Percentiles rank a stretch among this genome's conserved stretches.
Evolutionary conservation across 2,797 vertebrate species (phyloP).

Genomic region (Ispidina lecontei): DNA sequence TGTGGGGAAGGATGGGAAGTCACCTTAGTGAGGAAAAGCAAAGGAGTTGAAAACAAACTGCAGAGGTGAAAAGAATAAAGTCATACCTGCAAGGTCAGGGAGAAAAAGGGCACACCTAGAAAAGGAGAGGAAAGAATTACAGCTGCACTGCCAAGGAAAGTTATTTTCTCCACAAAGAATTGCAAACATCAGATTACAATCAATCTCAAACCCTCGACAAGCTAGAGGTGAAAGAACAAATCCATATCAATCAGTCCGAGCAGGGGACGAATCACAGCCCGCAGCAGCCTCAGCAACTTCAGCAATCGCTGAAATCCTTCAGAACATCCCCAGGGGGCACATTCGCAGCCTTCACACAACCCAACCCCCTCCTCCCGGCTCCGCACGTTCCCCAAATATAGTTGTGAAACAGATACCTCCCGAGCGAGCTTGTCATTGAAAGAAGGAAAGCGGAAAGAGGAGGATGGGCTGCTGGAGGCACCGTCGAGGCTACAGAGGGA

Average conservation of each 20-base stretch:
- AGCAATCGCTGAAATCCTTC: not conserved
- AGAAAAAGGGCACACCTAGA: not conserved
- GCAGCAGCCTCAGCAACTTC: not conserved
- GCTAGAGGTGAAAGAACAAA: not conserved
- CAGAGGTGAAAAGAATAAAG: not conserved
- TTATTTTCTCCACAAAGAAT: not conserved
- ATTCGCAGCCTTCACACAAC: fast-evolving
- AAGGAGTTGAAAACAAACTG: not conserved
- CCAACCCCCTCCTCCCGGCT: not conserved
- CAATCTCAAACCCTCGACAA: not conserved
- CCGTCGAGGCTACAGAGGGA: fast-evolving
- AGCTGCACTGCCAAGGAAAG: not conserved
- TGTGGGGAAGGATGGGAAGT: not conserved
- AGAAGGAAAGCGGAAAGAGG: not conserved
- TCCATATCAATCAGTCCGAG: not conserved
- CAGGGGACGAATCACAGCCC: not conserved
- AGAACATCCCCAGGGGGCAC: not conserved
- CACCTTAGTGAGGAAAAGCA: not conserved
- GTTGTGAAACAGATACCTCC: not conserved
- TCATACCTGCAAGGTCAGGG: conserved; percentile 10
- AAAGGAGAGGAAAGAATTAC: not conserved
- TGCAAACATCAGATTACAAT: not conserved
- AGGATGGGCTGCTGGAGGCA: not conserved
- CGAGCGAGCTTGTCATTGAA: fast-evolving
- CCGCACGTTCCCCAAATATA: not conserved